Evolutionary conservation across 1,140 invertebrate genomes (phyloP), one percentile per base, ranked within the genome.

Genomic region (Yoshiicerus persimilis): DNA sequence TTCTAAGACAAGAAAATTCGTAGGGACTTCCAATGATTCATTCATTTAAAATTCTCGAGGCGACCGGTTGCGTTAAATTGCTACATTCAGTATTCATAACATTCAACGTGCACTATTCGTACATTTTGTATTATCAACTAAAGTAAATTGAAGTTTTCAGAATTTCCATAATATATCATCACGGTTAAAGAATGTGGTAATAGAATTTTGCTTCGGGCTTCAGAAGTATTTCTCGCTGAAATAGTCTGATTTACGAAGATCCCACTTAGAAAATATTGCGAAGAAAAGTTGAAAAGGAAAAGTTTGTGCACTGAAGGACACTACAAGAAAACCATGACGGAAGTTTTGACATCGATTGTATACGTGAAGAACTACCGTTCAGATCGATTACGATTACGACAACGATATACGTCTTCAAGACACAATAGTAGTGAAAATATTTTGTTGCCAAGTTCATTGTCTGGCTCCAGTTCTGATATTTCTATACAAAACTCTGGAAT

Each of bases 311-410:
- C n/a, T n/a, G n/a, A n/a, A n/a, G n/a, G n/a, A n/a, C n/a, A n/a
- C 25, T 23, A 23, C 1, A 34, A 20, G 9, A 23, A 38, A 38
- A 80, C 16, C 34, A 80, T 80, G 75, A 34, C 75, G 30, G 75
- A 80, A 80, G 75, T 80, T 84, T 47, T 84, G 83, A 84, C 83
- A 56, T 41, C 38, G 23, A 38, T 84, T 41, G 30, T 89, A 38
- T 90, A 90, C 80, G 89, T 90, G 30, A 88, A 89, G 87, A 90
- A 88, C 87, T 90, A 89, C 38, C 66, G 87, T 70, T 87, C 86
- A 47, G 83, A 89, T 32, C 89, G 88, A 39, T 56, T 89, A 30
- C 88, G 90, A 13, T 84, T 88, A 16, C 62, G 75, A 6, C 90
- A 90, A 23, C 77, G 86, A 39, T 89, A 90, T 66, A 23, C 30